Base-by-base conservation (phyloP, 2,888 invertebrate genomes). In the Lycocerus yunnanus region DNA sequence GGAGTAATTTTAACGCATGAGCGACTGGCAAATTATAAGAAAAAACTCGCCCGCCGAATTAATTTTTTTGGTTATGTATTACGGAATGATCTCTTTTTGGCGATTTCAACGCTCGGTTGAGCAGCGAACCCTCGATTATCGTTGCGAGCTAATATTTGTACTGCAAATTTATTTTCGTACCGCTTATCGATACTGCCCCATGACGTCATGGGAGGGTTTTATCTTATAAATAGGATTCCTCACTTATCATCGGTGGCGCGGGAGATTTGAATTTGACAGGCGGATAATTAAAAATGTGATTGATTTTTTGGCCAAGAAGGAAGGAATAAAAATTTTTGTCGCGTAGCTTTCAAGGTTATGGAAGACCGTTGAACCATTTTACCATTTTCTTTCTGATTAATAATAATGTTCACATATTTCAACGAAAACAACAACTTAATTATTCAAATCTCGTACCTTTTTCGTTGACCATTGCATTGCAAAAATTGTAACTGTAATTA, bases 361-460 rank as follows among this genome's bases (percentile, higher is more conserved):
- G 58, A 72, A 63, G 72, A 72, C 68, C 72, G 68, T 72, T 72
- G 72, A 72, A 72, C 72, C 61, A 72, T 72, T 72, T 72, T 68
- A 61, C 15, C 27, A 27, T 43, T 43, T 43, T n/a, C n/a, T 43
- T 8, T 43, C 15, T 20, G 15, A 63, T 63, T 63, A 63, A 63
- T 63, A 63, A 63, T 66, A 71, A 71, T 21, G 27, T 21, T 66
- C 14, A 71, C n/a, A 27, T 14, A 15, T 14, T 58, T 68, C n/a
- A 16, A 16, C 58, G 21, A 68, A 68, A 68, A 60, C 20, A 65
- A 63, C 71, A 63, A 63, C 63, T 66, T 71, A 20, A 13, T 27
- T 43, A 71, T 71, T 65, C 58, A 20, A 15, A 10, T 58, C 21
- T 43, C 43, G 43, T 43, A n/a, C n/a, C 43, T 43, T 43, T 43